A percentile compares a stretch with the other conserved stretches of the same genome.
Evolutionary conservation across 2,888 invertebrate species (phyloP).

Genomic region (Drosophila crucigera): DNA sequence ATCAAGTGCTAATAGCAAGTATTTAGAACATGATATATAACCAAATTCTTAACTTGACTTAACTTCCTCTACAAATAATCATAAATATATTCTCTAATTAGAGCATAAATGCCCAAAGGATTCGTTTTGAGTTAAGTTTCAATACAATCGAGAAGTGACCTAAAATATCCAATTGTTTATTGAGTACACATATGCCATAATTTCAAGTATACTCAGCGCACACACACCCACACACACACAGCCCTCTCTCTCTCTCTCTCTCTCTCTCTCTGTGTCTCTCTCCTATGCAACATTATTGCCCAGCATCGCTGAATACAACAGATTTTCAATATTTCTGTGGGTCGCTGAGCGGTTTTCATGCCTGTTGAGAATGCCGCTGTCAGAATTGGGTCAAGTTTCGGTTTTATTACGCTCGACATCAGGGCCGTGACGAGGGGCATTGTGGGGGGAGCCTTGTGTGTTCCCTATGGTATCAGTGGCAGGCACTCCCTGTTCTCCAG

Average conservation of each 20-base stretch:
- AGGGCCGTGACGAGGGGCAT: background rate
- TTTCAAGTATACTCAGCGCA: slow-evolving; percentile 21
- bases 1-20: background rate
- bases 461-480: slow-evolving; percentile 30
- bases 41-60: background rate
- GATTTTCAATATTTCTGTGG: slow-evolving; percentile 55
- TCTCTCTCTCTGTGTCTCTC: too few species aligned
- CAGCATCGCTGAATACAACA: slow-evolving; percentile 37
- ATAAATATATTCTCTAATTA: slow-evolving; percentile 15
- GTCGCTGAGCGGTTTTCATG: slow-evolving; percentile 50
- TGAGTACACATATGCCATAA: slow-evolving; percentile 21
- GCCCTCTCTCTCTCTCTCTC: too few species aligned
- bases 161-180: slow-evolving; percentile 59
- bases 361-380: slow-evolving; percentile 44
- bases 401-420: slow-evolving; percentile 68
- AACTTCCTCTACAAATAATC: background rate
- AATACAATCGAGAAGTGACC: slow-evolving; percentile 13
- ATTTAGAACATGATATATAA: too few species aligned
- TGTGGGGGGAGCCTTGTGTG: slow-evolving; percentile 14
- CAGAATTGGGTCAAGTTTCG: slow-evolving; percentile 78
- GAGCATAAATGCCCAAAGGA: slow-evolving; percentile 9
- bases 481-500: slow-evolving; percentile 52
- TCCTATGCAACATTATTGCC: background rate
- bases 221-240: background rate
- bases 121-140: slow-evolving; percentile 10